phyloP scores from a whole-genome alignment of 2,888 invertebrate species.

The Sphaerophoria rueppellii region DNA sequence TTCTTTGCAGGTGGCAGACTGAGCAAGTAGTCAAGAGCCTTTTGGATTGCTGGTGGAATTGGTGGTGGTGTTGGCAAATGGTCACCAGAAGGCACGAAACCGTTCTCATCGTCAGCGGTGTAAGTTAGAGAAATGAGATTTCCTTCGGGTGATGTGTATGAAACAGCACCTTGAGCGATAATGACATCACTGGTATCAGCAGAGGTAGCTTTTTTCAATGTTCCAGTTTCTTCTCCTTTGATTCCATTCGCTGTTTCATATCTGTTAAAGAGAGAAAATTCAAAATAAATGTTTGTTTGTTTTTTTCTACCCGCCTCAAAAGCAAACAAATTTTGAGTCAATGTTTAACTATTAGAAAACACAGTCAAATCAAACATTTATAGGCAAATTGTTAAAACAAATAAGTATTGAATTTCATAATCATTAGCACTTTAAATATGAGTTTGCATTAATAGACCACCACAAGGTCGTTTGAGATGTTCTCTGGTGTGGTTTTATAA shows the following conservation, averaged over 20 bases:
- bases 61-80: slow-evolving; percentile 91
- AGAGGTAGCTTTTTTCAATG: slow-evolving; percentile 88
- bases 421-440: not conserved
- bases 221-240: slow-evolving; percentile 90
- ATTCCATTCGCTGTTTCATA: slow-evolving; percentile 92
- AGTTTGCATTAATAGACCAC: not conserved
- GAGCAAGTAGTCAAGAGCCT: slow-evolving; percentile 88
- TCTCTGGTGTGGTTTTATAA: not conserved
- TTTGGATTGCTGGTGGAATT: slow-evolving; percentile 89
- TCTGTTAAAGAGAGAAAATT: slow-evolving; percentile 82
- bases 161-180: slow-evolving; percentile 86
- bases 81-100: slow-evolving; percentile 85
- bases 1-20: slow-evolving; percentile 84
- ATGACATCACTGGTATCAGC: slow-evolving; percentile 87
- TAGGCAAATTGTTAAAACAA: slow-evolving; percentile 18
- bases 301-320: too few relatives aligned
- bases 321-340: too few relatives aligned
- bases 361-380: too few relatives aligned
- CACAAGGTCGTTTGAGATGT: not conserved
- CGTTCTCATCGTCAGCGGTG: slow-evolving; percentile 88
- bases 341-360: too few relatives aligned
- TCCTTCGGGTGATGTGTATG: slow-evolving; percentile 88
- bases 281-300: not conserved
- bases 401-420: not conserved
- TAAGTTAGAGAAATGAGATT: slow-evolving; percentile 87